Base-by-base conservation (phyloP, 2,888 invertebrate species). In the Fragum whitleyi region DNA sequence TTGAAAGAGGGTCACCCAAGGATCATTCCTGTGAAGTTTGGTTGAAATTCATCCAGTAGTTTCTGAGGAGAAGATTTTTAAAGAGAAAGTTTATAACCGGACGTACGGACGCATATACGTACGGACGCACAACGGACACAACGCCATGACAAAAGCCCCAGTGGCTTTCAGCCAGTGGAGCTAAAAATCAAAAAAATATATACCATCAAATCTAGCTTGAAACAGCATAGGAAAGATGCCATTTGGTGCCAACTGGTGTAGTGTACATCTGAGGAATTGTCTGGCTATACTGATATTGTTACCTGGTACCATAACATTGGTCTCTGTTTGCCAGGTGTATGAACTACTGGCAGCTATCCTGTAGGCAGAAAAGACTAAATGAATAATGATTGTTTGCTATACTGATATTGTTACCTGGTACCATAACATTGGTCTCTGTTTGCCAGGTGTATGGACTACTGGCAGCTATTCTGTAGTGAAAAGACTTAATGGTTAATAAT, bases 221-320 rank as follows among this genome's bases (percentile, higher is more conserved):
- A 99, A 98, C 93, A 99, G 96, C 95, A 99, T 99, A 86, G 97
- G 95, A 94, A 99, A 99, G 81, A 99, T 97, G 86, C 98, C 98
- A 94, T 99, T 98, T 0, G 98, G 98, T 0, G 99, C 98, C 74
- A 99, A 95, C 94, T 99, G 98, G 93, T 99, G 99, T 74, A 99
- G 95, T 81, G 98, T 97, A 93, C 99, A 99, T 88, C 99, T 96
- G 80, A 99, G 95, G 95, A 99, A 98, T 95, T 99, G 99, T 93
- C 98, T 97, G 28, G 99, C 99, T 36, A 99, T 98, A 92, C 98
- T 98, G 85, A 97, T 96, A 3, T 97, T 97, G 92, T 98, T 98
- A 81, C 99, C 98, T 0, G 99, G 98, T 86, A 99, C 95, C 85
- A 98, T 97, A 55, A 97, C 96, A 81, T 91, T 93, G 71, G 91